Evolutionary conservation across 1,140 invertebrate species (phyloP).

Genomic region (Bombyx mandarina): DNA sequence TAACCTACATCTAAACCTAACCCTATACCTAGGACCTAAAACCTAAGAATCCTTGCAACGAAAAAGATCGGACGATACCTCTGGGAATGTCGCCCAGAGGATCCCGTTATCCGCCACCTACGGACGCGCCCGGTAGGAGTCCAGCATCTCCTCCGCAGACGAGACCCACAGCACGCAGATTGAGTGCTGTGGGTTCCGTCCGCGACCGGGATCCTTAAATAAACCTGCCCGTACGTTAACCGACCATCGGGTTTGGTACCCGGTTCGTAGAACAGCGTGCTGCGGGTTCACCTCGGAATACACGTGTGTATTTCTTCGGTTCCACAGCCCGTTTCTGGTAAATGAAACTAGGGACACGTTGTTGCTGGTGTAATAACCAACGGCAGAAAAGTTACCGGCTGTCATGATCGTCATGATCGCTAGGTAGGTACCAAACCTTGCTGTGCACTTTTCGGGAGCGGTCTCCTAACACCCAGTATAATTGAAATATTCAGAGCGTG

Average conservation of each 20-base stretch:
- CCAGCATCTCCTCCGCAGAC: too few relatives aligned
- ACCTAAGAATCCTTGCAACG: too few relatives aligned
- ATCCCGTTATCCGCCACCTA: too few relatives aligned
- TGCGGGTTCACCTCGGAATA: constrained; percentile 5
- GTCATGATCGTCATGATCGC: not conserved
- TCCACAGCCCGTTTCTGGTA: constrained; percentile 11
- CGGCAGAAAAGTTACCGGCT: constrained; percentile 5
- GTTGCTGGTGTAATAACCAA: constrained; percentile 8
- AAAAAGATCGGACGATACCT: too few relatives aligned
- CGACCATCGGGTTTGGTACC: constrained; percentile 9
- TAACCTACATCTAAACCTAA: too few relatives aligned
- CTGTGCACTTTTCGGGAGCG: constrained; percentile 1
- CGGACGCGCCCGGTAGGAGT: too few relatives aligned
- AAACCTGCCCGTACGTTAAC: constrained; percentile 9
- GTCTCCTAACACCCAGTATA: too few relatives aligned
- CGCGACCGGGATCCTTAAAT: not conserved
- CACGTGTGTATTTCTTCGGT: constrained; percentile 8
- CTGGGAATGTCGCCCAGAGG: too few relatives aligned
- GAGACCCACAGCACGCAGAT: too few relatives aligned
- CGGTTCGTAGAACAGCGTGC: constrained; percentile 1
- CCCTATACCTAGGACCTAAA: too few relatives aligned
- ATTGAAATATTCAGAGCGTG: too few relatives aligned
- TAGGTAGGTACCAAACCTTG: constrained; percentile 4
- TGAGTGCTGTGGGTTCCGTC: too few relatives aligned
- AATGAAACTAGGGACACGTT: constrained; percentile 5